Evolutionary conservation across 2,888 invertebrate species (phyloP), one percentile per base, ranked within the genome.

Genomic region (Hypercompe scribonia): DNA sequence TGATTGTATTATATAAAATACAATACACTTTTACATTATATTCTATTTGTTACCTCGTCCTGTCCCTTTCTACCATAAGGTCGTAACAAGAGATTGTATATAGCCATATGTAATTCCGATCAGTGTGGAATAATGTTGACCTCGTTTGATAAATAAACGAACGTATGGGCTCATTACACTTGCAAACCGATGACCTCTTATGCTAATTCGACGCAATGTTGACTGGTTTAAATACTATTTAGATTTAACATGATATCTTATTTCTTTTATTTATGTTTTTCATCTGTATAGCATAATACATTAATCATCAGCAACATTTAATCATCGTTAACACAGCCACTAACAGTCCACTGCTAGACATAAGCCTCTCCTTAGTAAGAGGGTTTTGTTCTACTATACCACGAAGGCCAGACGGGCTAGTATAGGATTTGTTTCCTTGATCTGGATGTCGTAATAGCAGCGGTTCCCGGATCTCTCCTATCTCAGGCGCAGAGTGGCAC

Each of bases 151-250:
- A 84, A 82, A 81, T 82, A 78, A 81, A 79, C 78, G 74, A 77
- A 78, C 79, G 81, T 81, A 73, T 79, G 78, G 73, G 74, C 81
- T 86, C 81, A 80, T 88, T 87, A 83, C 24, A 79, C 83, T 84
- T 87, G 83, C 82, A 77, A 82, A 86, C 79, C 73, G 76, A 70
- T 76, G 85, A 85, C 86, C 88, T 86, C 84, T 77, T 80, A 82
- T 83, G 83, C 71, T 78, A 82, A 85, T 85, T 83, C 70, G 70
- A 73, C 80, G 79, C 77, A 79, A 78, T 75, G 80, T 75, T 83
- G 82, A 75, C 80, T 63, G 78, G 72, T 76, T 78, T 79, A 80
- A 80, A 78, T 81, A 64, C 65, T 50, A 42, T 58, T 75, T 77
- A 54, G 15, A 70, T 70, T 46, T 31, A 33, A 46, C 69, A 31